These are phyloP conservation scores for Cinclus cinclus DNA, from an alignment of 2,113 vertebrate genomes.

Conservation along the genomic window DNA sequence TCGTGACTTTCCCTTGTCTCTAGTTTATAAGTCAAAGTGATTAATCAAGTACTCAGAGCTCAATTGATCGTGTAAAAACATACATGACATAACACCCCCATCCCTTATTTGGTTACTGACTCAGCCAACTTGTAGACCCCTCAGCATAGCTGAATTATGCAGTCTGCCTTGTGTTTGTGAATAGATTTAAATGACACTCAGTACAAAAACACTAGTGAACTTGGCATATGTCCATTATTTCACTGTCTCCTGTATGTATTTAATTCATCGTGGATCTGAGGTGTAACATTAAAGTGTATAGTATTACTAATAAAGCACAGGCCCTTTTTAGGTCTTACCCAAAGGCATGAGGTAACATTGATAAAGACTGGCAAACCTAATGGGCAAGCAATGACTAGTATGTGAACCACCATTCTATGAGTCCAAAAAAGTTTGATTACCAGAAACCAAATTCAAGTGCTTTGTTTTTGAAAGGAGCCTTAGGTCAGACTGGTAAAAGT, in stretches of 20 bases:
- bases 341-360: neutral
- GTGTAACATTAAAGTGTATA: neutral
- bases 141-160: neutral
- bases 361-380: neutral
- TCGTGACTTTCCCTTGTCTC: neutral
- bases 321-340: neutral
- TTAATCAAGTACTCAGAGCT: neutral
- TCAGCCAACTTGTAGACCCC: neutral
- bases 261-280: neutral
- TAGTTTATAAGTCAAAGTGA: neutral
- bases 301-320: neutral
- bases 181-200: neutral
- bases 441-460: neutral
- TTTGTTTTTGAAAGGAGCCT: slow-evolving; percentile 9
- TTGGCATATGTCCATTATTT: neutral
- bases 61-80: neutral
- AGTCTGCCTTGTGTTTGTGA: neutral
- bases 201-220: neutral
- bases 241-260: neutral
- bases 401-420: neutral
- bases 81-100: neutral
- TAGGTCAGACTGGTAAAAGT: neutral
- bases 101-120: neutral
- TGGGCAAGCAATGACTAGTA: neutral
- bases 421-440: neutral